Evolutionary conservation across 2,888 invertebrate species (phyloP), one percentile per base, ranked within the genome.

Genomic region (Rutpela maculata): DNA sequence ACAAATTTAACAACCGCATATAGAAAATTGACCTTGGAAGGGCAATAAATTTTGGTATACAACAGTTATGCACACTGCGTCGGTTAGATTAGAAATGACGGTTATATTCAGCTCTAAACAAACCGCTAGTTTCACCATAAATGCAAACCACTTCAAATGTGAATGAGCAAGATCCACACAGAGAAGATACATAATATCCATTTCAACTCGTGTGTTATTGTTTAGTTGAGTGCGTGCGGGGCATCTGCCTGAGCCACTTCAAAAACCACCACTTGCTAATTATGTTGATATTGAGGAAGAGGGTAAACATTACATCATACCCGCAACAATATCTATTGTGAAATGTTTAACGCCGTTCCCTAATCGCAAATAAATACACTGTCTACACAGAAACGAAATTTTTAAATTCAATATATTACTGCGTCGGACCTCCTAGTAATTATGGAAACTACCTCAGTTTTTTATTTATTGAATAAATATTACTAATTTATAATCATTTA

Each of bases 151-250:
- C 80, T 80, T 71, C 50, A 80, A 60, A 66, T 63, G 35, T 55
- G 72, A 65, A 76, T 66, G 68, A 78, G 73, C 74, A 22, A 70
- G 76, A 66, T 62, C 71, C 38, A 22, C 65, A 65, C 38, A 71
- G 69, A 78, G 65, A 35, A 78, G 75, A 80, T 76, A 80, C 74
- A 79, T 22, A 78, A 78, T 83, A 83, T 82, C 80, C 79, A 81
- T 83, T 83, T 80, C 82, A 79, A 80, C 77, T 82, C 80, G 82
- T 81, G 79, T 76, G 80, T 83, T 82, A 78, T 83, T 82, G 78
- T 82, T 79, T 75, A 75, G 80, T 80, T 80, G 80, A 82, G 81
- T 82, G 73, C 78, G 76, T 76, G 71, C 79, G 77, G 79, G 82
- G 82, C 83, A 83, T 83, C 82, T 83, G 83, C 82, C 78, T 66